Conservation (phyloP, 2,888 invertebrate genomes). For the Ypsolopha sequella region DNA sequence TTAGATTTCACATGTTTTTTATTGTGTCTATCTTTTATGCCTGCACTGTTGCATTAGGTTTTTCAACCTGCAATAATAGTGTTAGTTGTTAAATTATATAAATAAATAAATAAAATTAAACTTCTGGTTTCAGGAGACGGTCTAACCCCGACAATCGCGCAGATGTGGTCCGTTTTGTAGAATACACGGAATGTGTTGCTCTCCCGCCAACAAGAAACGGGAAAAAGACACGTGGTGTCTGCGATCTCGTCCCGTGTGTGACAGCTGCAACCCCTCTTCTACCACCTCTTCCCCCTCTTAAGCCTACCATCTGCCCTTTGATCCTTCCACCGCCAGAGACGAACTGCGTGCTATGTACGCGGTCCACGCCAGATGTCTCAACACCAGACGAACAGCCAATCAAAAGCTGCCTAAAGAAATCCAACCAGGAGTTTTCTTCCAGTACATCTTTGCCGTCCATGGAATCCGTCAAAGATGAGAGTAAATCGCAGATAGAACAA, state of each 20-base stretch:
- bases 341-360: constrained; percentile 25
- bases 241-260: constrained; percentile 49
- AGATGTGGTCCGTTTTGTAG: constrained; percentile 61
- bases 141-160: constrained; percentile 52
- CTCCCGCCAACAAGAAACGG: constrained; percentile 19
- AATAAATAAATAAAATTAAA: no score
- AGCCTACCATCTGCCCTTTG: no score
- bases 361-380: constrained; percentile 53
- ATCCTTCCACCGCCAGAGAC: no score
- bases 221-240: constrained; percentile 19
- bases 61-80: no score
- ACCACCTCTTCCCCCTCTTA: constrained; percentile 20
- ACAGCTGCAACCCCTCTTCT: constrained; percentile 5
- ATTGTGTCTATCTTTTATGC: no score
- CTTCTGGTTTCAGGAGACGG: constrained; percentile 25
- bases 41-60: no score
- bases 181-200: constrained; percentile 35
- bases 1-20: no score
- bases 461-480: constrained; percentile 31
- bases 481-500: constrained; percentile 32
- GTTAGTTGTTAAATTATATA: no score
- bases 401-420: constrained; percentile 61
- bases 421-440: constrained; percentile 37
- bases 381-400: constrained; percentile 31
- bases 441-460: constrained; percentile 45